phyloP scores from a whole-genome alignment of 2,797 vertebrate species.

The Orestias chungarensis region DNA sequence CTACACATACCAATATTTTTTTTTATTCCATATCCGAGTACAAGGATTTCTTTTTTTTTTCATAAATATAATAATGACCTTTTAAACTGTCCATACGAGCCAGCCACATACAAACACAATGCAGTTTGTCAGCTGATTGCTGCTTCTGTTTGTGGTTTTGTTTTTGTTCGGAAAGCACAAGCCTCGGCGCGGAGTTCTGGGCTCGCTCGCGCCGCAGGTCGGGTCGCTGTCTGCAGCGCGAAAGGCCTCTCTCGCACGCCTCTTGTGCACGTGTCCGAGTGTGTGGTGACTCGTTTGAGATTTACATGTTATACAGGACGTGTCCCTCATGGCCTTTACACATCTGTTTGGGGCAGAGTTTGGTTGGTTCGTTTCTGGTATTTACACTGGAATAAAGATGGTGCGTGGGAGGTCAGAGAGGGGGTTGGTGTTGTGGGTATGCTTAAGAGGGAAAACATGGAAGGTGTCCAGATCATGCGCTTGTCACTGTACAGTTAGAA shows the following conservation, averaged over 20 bases:
- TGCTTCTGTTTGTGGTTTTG: conserved; percentile 51
- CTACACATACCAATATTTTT: conserved; percentile 80
- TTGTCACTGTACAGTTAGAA: conserved; percentile 70
- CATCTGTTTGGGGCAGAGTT: conserved; percentile 50
- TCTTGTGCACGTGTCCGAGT: conserved; percentile 29
- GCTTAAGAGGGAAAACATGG: conserved; percentile 11
- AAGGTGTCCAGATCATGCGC: conserved; percentile 74
- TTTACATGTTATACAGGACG: conserved; percentile 69
- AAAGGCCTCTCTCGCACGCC: conserved; percentile 54
- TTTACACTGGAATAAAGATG: conserved; percentile 74
- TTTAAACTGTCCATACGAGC: conserved; percentile 80
- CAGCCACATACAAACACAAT: conserved; percentile 81
- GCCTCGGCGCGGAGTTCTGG: conserved; percentile 55
- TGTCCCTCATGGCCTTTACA: conserved; percentile 60
- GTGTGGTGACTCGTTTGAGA: conserved; percentile 45
- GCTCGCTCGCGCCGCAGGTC: conserved; percentile 56
- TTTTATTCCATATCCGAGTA: conserved; percentile 73
- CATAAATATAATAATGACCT: conserved; percentile 39
- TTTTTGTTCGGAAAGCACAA: conserved; percentile 65
- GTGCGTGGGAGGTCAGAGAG: conserved; percentile 51
- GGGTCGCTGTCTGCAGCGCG: conserved; percentile 45
- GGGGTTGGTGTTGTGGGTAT: conserved; percentile 15
- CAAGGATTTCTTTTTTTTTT: conserved; percentile 57
- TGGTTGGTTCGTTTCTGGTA: conserved; percentile 53
- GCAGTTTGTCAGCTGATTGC: conserved; percentile 58